These are phyloP conservation scores for Seriola aureovittata DNA, from an alignment of 2,113 vertebrate genomes.

Conservation along the genomic window DNA sequence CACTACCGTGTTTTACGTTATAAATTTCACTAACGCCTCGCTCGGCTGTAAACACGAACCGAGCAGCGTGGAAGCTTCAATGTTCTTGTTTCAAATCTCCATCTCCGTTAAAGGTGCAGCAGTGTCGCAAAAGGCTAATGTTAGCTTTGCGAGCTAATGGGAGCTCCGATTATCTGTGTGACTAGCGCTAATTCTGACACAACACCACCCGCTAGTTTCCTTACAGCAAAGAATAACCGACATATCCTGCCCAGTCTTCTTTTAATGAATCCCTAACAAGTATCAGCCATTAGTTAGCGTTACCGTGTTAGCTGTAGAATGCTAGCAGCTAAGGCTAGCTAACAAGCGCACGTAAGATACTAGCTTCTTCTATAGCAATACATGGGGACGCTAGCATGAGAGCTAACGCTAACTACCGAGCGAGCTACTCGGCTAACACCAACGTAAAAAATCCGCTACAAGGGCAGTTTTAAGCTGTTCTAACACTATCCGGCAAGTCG, in stretches of 20 bases:
- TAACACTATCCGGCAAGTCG: rapidly evolving
- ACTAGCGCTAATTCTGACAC: neutral
- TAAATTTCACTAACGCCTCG: no score
- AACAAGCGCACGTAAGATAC: constrained; percentile 24
- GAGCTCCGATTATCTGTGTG: neutral
- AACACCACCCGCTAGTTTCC: neutral
- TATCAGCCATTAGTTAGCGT: neutral
- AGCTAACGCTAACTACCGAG: constrained; percentile 56
- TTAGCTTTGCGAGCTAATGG: constrained; percentile 29
- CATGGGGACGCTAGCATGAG: constrained; percentile 33
- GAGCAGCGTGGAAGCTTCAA: neutral
- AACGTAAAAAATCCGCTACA: neutral
- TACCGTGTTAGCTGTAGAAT: neutral
- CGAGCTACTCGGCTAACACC: constrained; percentile 10
- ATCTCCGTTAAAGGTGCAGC: constrained; percentile 20
- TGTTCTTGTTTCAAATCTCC: neutral
- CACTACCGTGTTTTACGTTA: no score
- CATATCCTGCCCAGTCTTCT: rapidly evolving
- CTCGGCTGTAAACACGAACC: rapidly evolving
- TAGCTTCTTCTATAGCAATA: constrained; percentile 29
- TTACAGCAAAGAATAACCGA: rapidly evolving
- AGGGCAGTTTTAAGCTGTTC: rapidly evolving
- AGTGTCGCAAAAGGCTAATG: constrained; percentile 40
- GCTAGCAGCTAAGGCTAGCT: constrained; percentile 24
- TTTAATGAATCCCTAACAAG: rapidly evolving